Evolutionary conservation across 2,888 invertebrate species (phyloP), one percentile per base, ranked within the genome.

Genomic region (Cerastis leucographa): DNA sequence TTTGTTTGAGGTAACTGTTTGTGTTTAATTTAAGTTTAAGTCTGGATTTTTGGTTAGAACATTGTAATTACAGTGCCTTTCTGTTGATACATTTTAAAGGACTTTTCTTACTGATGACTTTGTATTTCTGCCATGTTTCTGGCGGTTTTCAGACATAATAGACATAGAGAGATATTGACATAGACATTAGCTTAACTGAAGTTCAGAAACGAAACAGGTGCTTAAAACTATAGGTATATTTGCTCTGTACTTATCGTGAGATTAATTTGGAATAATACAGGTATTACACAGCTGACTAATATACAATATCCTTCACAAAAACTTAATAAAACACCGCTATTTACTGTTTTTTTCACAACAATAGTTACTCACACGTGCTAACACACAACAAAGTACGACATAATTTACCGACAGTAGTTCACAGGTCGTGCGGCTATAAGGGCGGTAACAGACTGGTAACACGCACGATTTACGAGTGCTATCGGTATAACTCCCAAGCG

Each of bases 391-490:
- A 66, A 78, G 40, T 74, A 67, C 56, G 29, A 56, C 66, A 78
- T 83, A 62, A 83, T 78, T 74, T 71, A 78, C 71, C 25, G 51
- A 40, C 29, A 70, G 56, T 29, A 62, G 74, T 70, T 66, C 74
- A 35, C 78, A 70, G 69, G 69, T 75, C 65, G 67, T 68, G 65
- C 44, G 59, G 56, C 70, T 74, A 49, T 83, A 74, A 83, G 49
- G 46, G 64, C 7, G 40, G 56, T 2, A 68, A 64, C 44, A 69
- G 42, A 67, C 70, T 70, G 70, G 84, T 62, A 59, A 76, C 68
- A 73, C 67, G 61, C 65, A 68, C 77, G 65, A 84, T 83, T 83
- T 83, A 83, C 81, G 83, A 81, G 68, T 62, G 46, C 64, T 84
- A 81, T 83, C 64, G 64, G 29, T 42, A 61, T 83, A 71, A 69